A percentile compares a stretch with the other conserved stretches of the same genome.
Evolutionary conservation across 64 coral and sea anemone genomes (phyloP).

Genomic region (Montipora sp.): DNA sequence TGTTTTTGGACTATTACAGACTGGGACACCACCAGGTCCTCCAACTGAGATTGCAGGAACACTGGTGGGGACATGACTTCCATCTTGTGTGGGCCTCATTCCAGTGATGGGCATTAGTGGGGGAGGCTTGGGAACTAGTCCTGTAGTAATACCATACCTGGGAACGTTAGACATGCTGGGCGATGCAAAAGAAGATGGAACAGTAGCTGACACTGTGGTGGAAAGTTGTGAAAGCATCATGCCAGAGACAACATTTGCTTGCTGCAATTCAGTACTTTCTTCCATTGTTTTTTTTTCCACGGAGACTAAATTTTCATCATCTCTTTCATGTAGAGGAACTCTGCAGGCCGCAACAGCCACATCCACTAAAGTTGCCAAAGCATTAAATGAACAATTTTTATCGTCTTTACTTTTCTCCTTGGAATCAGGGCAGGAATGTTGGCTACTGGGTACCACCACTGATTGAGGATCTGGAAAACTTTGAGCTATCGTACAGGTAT

Average conservation of each 20-base stretch:
- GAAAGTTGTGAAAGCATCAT: not conserved
- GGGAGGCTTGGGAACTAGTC: conserved; percentile 86
- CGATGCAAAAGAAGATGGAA: conserved; percentile 43
- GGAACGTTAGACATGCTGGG: conserved; percentile 27
- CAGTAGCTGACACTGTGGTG: not conserved
- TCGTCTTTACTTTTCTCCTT: not conserved
- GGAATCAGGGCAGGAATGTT: not conserved
- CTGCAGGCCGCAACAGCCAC: conserved; percentile 73
- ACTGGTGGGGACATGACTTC: not conserved
- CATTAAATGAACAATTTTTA: not conserved
- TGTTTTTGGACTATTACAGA: conserved; percentile 47
- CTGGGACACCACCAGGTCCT: not conserved
- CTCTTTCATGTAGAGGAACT: conserved; percentile 22
- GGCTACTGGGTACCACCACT: not conserved
- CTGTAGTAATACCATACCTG: conserved; percentile 89
- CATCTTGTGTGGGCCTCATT: conserved; percentile 26
- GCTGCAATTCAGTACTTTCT: not conserved
- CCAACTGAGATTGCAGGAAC: not conserved
- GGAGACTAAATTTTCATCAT: not conserved
- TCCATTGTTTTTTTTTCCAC: not conserved
- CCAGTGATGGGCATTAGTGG: conserved; percentile 93
- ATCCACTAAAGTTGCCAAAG: conserved; percentile 78
- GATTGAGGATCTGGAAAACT: conserved; percentile 64
- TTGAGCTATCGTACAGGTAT: not conserved
- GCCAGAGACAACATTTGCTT: not conserved